Base-by-base conservation (phyloP, 1,140 invertebrate species). In the Aphelenchoides avenae region DNA sequence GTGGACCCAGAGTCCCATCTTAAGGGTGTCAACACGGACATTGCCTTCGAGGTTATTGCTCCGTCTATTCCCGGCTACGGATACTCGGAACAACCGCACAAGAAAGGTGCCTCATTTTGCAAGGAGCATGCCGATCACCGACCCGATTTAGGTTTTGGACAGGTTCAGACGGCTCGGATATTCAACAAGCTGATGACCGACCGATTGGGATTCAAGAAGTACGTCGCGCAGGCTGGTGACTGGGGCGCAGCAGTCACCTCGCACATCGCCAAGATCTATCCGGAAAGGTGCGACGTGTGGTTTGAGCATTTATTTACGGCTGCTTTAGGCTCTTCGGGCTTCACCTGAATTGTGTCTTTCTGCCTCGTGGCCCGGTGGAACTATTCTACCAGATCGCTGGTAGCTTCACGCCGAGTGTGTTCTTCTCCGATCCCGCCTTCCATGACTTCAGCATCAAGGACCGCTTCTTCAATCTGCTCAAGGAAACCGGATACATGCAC, bases 41-140 rank as follows among this genome's bases (percentile, higher is more conserved):
- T 87, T 66, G 86, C 85, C 1, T 86, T 89, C 64, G 87, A 90
- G 78, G 79, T 90, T 1, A 82, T 91, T 18, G 83, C 83, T 5
- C 87, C 87, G 1, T 88, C 87, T 34, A 78, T 89, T 43, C 88
- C 88, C 5, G 89, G 89, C 6, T 91, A 86, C 79, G 88, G 87
- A 27, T 91, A 85, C 75, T 91, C 89, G 1, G 83, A 87, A 69
- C 84, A 84, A 58, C 81, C 81, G 0, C 78, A 86, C 31, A 73
- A 77, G 57, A 50, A 54, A 61, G 78, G 78, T 71, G 24, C 20
- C 40, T 39, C n/a, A 5, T 39, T 48, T 34, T 48, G 9, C 9
- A 34, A 40, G 11, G 7, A 13, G 46, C 46, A 39, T 34, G n/a
- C 26, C 46, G 9, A n/a, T 34, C 13, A 48, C 20, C 9, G 11